Conservation (phyloP, 2,113 vertebrate genomes). For the Larimichthys polyactis region DNA sequence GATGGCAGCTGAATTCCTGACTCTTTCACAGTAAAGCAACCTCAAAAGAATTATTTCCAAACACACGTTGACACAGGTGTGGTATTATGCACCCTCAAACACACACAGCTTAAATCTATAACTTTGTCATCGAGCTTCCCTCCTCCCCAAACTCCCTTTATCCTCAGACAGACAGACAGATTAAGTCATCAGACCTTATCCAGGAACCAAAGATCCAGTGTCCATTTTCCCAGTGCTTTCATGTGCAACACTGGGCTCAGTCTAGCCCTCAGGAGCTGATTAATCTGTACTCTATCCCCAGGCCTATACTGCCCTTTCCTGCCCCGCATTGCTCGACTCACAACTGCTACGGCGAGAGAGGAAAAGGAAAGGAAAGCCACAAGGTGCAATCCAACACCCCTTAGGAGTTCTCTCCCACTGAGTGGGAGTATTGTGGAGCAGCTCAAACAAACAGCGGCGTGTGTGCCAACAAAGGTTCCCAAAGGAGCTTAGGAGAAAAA, state of each 20-base stretch:
- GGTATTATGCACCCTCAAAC: slow-evolving; percentile 2
- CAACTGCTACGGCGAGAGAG: background rate
- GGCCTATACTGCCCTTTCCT: slow-evolving; percentile 6
- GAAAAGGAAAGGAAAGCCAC: slow-evolving; percentile 42
- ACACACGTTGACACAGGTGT: slow-evolving; percentile 4
- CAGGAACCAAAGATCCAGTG: slow-evolving; percentile 52
- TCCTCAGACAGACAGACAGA: slow-evolving; percentile 57
- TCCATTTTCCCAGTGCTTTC: slow-evolving; percentile 68
- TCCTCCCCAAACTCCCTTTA: slow-evolving; percentile 29
- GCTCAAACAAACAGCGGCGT: slow-evolving; percentile 63
- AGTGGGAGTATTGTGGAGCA: slow-evolving; percentile 67
- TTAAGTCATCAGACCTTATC: slow-evolving; percentile 64
- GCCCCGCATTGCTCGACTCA: slow-evolving; percentile 19
- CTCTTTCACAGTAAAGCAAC: background rate
- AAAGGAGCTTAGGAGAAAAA: slow-evolving; percentile 42
- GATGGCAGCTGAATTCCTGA: background rate
- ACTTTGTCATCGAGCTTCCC: slow-evolving; percentile 10
- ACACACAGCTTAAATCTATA: slow-evolving; percentile 24
- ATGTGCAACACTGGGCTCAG: slow-evolving; percentile 63
- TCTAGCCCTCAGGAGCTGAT: slow-evolving; percentile 58
- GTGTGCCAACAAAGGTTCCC: slow-evolving; percentile 66
- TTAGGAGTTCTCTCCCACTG: slow-evolving; percentile 50
- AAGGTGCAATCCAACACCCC: slow-evolving; percentile 66
- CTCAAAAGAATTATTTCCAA: background rate
- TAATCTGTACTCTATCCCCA: slow-evolving; percentile 45